Conservation (phyloP, 2,113 vertebrate species). For the Tretioscincus oriximinensis region DNA sequence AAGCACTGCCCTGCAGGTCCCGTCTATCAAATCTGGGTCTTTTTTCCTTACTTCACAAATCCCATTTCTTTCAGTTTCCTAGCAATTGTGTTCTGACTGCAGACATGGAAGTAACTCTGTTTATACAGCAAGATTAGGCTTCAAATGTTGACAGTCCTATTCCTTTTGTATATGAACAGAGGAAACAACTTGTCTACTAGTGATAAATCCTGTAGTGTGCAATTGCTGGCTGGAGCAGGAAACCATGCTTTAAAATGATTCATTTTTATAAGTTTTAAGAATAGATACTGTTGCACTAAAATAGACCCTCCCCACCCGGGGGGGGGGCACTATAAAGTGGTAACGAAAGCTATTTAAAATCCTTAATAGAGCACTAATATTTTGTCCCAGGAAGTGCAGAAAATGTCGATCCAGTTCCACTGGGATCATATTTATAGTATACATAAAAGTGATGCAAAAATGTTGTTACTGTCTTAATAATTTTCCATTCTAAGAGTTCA, state of each 20-base stretch:
- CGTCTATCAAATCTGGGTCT: not conserved
- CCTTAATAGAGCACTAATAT: slow-evolving; percentile 50
- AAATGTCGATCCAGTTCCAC: slow-evolving; percentile 54
- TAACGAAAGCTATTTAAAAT: slow-evolving; percentile 43
- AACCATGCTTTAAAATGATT: slow-evolving; percentile 19
- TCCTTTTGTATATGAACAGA: slow-evolving; percentile 26
- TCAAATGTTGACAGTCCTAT: slow-evolving; percentile 2
- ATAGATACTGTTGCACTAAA: slow-evolving; percentile 11
- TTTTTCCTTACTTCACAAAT: not conserved
- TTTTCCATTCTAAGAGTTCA: not conserved
- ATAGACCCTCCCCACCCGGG: not conserved
- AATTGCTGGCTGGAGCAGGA: slow-evolving; percentile 18
- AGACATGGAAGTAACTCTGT: not conserved
- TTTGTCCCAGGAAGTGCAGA: slow-evolving; percentile 43
- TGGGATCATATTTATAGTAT: slow-evolving; percentile 35
- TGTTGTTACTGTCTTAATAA: not conserved
- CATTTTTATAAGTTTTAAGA: slow-evolving; percentile 37
- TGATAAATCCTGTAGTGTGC: not conserved
- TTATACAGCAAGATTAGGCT: not conserved
- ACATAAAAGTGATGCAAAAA: slow-evolving; percentile 33
- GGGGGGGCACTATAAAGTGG: slow-evolving; percentile 35
- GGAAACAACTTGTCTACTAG: not conserved
- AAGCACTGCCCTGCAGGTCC: not conserved
- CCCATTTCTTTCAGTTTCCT: not conserved
- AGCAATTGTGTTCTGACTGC: not conserved